Evolutionary conservation across 2,888 invertebrate genomes (phyloP).

Genomic region (Hirtodrosophila cameraria): DNA sequence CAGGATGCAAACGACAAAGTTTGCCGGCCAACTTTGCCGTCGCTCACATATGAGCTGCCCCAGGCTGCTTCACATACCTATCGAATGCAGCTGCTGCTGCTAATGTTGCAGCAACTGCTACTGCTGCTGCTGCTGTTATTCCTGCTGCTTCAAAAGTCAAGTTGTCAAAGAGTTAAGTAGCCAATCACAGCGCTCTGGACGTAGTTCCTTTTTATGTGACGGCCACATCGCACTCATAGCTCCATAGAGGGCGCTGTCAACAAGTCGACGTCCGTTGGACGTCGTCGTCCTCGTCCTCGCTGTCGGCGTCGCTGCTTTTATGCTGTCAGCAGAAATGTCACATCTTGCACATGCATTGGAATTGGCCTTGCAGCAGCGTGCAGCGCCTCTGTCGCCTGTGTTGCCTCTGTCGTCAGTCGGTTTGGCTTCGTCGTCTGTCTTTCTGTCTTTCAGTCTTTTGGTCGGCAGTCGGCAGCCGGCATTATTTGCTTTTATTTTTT

Average conservation of each 20-base stretch:
- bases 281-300: constrained; percentile 10
- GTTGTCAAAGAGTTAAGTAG: constrained; percentile 80
- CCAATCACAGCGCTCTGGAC: constrained; percentile 63
- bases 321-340: constrained; percentile 77
- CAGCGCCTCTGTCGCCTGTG: constrained; percentile 15
- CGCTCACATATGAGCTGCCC: constrained; percentile 39
- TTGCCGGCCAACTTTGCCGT: constrained; percentile 55
- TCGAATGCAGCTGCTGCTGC: constrained; percentile 20
- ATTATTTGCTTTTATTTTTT: constrained; percentile 77
- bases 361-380: constrained; percentile 47
- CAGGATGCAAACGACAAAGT: constrained; percentile 78
- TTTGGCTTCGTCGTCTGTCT: constrained; percentile 14
- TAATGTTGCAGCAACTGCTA: neutral
- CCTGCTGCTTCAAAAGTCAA: constrained; percentile 49
- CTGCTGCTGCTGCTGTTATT: constrained; percentile 28
- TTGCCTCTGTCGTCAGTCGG: constrained; percentile 43
- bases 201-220: constrained; percentile 19
- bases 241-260: constrained; percentile 76
- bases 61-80: constrained; percentile 21
- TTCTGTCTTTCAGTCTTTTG: constrained; percentile 33
- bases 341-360: constrained; percentile 68
- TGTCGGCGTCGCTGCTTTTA: constrained; percentile 51
- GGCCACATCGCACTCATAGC: constrained; percentile 33
- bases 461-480: constrained; percentile 16
- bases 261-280: constrained; percentile 74